Percentiles rank a stretch among this genome's conserved stretches.
Evolutionary conservation across 2,888 invertebrate species (phyloP).

Genomic region (Macrophya annulata): DNA sequence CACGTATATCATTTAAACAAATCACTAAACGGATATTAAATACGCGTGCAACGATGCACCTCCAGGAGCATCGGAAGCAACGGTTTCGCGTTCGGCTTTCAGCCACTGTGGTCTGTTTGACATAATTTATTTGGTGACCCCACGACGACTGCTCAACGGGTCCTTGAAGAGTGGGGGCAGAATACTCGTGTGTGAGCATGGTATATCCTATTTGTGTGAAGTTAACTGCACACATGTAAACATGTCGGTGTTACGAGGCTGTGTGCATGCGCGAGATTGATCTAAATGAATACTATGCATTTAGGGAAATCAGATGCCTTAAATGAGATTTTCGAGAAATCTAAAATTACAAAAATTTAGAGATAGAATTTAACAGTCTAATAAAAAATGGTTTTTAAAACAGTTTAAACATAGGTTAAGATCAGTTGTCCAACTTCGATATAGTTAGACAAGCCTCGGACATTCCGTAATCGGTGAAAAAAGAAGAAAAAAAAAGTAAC

Average conservation of each 20-base stretch:
- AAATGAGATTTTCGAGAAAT: background rate
- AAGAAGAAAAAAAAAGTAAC: background rate
- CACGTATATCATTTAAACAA: constrained; percentile 6
- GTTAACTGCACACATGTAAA: background rate
- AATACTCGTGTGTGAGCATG: background rate
- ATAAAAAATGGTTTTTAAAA: background rate
- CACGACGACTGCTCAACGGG: constrained; percentile 59
- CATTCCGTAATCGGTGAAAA: background rate
- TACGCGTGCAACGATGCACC: constrained; percentile 48
- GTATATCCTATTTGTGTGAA: constrained; percentile 12
- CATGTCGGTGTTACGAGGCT: background rate
- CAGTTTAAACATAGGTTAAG: background rate
- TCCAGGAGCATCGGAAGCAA: constrained; percentile 56
- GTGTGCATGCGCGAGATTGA: constrained; percentile 6
- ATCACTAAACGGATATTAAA: constrained; percentile 15
- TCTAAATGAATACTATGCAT: background rate
- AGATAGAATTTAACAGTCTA: background rate
- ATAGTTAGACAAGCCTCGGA: constrained; percentile 12
- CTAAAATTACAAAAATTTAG: background rate
- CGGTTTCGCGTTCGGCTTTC: constrained; percentile 62
- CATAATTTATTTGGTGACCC: constrained; percentile 69
- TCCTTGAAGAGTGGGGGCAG: constrained; percentile 51
- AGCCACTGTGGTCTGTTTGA: constrained; percentile 66
- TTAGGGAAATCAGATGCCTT: background rate
- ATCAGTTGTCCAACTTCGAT: constrained; percentile 1